Conservation (phyloP, 2,797 vertebrate species). For the Oryzias dopingdopingensis region DNA sequence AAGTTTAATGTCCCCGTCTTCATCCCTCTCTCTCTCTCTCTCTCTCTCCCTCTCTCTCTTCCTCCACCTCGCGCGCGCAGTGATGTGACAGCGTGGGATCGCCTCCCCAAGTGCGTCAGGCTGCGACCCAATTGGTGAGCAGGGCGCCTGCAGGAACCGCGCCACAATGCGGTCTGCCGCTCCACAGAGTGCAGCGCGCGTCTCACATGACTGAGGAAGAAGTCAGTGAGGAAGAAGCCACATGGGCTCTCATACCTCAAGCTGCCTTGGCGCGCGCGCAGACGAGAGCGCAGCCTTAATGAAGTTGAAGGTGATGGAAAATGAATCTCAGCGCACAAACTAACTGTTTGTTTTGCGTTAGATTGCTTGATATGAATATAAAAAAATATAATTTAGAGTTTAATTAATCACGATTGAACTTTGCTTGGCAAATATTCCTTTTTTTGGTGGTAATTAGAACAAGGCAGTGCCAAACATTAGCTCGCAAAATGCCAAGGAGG, state of each 20-base stretch:
- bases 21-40: slow-evolving; percentile 13
- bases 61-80: slow-evolving; percentile 30
- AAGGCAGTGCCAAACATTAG: slow-evolving; percentile 11
- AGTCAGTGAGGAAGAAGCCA: slow-evolving; percentile 37
- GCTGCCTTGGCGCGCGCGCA: slow-evolving; percentile 35
- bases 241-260: slow-evolving; percentile 38
- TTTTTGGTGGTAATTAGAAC: background rate
- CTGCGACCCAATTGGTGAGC: slow-evolving; percentile 60
- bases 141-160: slow-evolving; percentile 73
- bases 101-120: slow-evolving; percentile 67
- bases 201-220: slow-evolving; percentile 58
- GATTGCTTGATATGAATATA: background rate
- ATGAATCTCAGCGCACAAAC: slow-evolving; percentile 40
- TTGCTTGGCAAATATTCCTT: background rate
- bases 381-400: background rate
- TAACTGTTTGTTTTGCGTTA: slow-evolving; percentile 5
- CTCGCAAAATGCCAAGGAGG: slow-evolving; percentile 23
- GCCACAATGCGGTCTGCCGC: slow-evolving; percentile 61
- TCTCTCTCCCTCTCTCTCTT: slow-evolving; percentile 1
- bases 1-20: slow-evolving; percentile 46
- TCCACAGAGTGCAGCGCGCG: slow-evolving; percentile 22
- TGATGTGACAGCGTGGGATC: slow-evolving; percentile 54
- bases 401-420: background rate
- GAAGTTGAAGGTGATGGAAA: slow-evolving; percentile 47
- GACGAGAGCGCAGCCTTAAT: slow-evolving; percentile 41